Evolutionary conservation across 2,797 vertebrate species (phyloP), one percentile per base, ranked within the genome.

Genomic region (Pempheris klunzingeri): DNA sequence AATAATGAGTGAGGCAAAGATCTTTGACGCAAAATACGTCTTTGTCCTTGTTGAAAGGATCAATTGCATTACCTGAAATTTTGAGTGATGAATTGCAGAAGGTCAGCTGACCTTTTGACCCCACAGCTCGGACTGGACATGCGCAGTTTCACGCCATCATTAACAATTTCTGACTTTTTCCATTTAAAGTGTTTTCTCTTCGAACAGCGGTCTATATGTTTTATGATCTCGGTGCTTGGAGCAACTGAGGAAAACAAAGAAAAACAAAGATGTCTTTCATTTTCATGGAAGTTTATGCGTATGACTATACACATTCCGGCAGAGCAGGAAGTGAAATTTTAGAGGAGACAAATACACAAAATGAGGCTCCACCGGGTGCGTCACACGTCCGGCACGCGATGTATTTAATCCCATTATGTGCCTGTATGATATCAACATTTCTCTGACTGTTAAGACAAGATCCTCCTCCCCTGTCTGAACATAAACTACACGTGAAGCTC

Each of bases 71-170:
- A 46, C 15, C 70, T 58, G 12, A 65, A 64, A 52, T 52, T 20
- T 47, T 54, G 44, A 58, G 44, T 68, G 68, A 63, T 66, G 64
- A 41, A 55, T 71, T 62, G 49, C 70, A 64, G 74, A 28, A 70
- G 83, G 76, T 81, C 81, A 73, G 50, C 20, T 86, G 88, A 87
- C 90, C 85, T 83, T 26, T 62, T 91, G 87, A 88, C 83, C 88
- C 60, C 57, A 1, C 1, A 24, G 59, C 59, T 63, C 69, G 8
- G 15, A 28, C 36, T 57, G 32, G 58, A 68, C 49, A 60, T 18
- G 30, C 60, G 57, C 36, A 53, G 28, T 24, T 39, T 59, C 55
- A 53, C 57, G 68, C 34, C 20, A 36, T 20, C 17, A 30, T 58
- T 39, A 10, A 5, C 30, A 20, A 3, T 32, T 20, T 44, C 36